Evolutionary conservation across 2,888 invertebrate species (phyloP).

Genomic region (Gibbula magus): DNA sequence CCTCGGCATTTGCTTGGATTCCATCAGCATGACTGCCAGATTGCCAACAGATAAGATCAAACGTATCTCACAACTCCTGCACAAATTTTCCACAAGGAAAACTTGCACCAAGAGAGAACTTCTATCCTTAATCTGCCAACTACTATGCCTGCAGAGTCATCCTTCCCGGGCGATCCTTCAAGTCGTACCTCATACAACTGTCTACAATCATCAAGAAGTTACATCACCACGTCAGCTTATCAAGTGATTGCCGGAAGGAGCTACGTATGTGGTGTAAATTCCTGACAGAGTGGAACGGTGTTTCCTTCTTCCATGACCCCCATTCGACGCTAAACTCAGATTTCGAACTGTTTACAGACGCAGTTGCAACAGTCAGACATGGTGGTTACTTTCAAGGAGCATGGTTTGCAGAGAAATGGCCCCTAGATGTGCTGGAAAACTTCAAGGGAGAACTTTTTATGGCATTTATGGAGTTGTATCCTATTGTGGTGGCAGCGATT

Average conservation of each 20-base stretch:
- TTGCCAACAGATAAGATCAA: slow-evolving; percentile 23
- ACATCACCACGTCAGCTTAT: not conserved
- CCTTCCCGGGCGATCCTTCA: not conserved
- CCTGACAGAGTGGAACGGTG: not conserved
- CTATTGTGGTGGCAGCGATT: not conserved
- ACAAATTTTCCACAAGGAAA: not conserved
- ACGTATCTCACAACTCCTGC: slow-evolving; percentile 17
- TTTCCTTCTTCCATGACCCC: not conserved
- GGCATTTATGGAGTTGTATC: not conserved
- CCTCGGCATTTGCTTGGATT: not conserved
- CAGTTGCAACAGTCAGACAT: not conserved
- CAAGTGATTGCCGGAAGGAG: not conserved
- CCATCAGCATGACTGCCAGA: slow-evolving; percentile 22
- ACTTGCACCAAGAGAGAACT: not conserved
- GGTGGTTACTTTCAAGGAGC: not conserved
- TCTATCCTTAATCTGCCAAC: not conserved
- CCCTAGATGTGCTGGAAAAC: not conserved
- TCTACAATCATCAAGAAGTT: not conserved
- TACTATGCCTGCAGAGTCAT: not conserved
- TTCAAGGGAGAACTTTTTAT: not conserved
- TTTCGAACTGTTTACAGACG: not conserved
- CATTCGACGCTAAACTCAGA: not conserved
- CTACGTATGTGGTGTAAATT: not conserved
- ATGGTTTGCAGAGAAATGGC: not conserved
- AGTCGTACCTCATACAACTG: not conserved